A percentile compares a stretch with the other conserved stretches of the same genome.
Conservation (phyloP, 1,140 invertebrate species). For the Lepeophtheirus salmonis region DNA sequence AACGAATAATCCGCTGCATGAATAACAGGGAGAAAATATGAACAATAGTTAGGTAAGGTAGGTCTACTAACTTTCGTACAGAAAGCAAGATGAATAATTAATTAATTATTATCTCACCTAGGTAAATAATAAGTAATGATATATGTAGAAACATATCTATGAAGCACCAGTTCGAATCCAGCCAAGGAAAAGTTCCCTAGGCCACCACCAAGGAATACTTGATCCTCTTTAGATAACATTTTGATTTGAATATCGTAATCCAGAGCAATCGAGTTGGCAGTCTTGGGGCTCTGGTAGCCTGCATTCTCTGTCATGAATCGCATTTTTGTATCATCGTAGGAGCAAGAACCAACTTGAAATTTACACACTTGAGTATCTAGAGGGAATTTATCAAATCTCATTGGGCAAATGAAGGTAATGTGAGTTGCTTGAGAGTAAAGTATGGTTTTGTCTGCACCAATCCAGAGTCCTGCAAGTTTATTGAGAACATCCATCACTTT, state of each 20-base stretch:
- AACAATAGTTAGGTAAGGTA: no score
- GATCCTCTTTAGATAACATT: background rate
- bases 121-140: constrained; percentile 18
- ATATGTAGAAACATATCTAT: constrained; percentile 18
- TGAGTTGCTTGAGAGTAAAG: constrained; percentile 17
- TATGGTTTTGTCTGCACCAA: constrained; percentile 14
- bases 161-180: constrained; percentile 18
- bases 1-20: constrained; percentile 16
- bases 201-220: constrained; percentile 8
- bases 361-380: constrained; percentile 17
- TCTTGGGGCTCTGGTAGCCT: constrained; percentile 5
- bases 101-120: background rate
- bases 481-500: constrained; percentile 17
- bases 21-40: background rate
- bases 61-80: no score
- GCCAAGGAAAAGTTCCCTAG: constrained; percentile 17
- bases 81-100: no score
- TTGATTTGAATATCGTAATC: constrained; percentile 15
- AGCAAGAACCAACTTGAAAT: constrained; percentile 17
- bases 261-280: constrained; percentile 12
- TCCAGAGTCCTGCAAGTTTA: constrained; percentile 17
- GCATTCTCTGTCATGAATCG: constrained; percentile 10
- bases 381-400: constrained; percentile 19
- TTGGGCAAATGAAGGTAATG: constrained; percentile 19
- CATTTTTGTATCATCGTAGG: constrained; percentile 17